A percentile compares a stretch with the other conserved stretches of the same genome.
Conservation (phyloP, 1,140 invertebrate genomes). For the Sycobia sp. region DNA sequence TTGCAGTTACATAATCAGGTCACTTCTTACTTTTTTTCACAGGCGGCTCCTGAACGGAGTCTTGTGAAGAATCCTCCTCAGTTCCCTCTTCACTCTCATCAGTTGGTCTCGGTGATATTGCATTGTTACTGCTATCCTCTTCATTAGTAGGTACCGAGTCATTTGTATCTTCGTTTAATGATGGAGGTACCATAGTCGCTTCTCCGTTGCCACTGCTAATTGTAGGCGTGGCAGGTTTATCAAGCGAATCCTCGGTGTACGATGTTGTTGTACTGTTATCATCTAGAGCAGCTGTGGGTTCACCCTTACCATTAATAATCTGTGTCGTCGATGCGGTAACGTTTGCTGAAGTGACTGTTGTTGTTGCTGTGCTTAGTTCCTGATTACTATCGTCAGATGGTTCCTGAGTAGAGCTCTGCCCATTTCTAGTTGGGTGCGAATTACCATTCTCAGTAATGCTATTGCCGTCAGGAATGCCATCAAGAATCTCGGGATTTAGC, state of each 20-base stretch:
- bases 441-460: slow-evolving; percentile 63
- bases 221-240: slow-evolving; percentile 62
- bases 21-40: slow-evolving; percentile 61
- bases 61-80: slow-evolving; percentile 52
- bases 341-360: slow-evolving; percentile 34
- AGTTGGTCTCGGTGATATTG: slow-evolving; percentile 55
- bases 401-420: slow-evolving; percentile 40
- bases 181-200: not conserved
- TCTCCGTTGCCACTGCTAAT: slow-evolving; percentile 22
- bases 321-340: slow-evolving; percentile 38
- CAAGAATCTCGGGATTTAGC: slow-evolving; percentile 79
- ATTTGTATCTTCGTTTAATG: slow-evolving; percentile 54
- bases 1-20: slow-evolving; percentile 47
- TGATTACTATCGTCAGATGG: slow-evolving; percentile 65
- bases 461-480: slow-evolving; percentile 71
- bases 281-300: slow-evolving; percentile 55
- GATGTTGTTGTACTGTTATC: slow-evolving; percentile 69
- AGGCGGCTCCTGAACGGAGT: slow-evolving; percentile 53
- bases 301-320: slow-evolving; percentile 26
- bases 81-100: slow-evolving; percentile 55
- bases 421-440: slow-evolving; percentile 57
- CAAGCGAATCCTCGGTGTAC: slow-evolving; percentile 74
- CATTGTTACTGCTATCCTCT: slow-evolving; percentile 55
- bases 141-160: slow-evolving; percentile 55
- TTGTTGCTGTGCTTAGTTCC: slow-evolving; percentile 39